Conservation (phyloP, 2,888 invertebrate species). For the Alitta virens region DNA sequence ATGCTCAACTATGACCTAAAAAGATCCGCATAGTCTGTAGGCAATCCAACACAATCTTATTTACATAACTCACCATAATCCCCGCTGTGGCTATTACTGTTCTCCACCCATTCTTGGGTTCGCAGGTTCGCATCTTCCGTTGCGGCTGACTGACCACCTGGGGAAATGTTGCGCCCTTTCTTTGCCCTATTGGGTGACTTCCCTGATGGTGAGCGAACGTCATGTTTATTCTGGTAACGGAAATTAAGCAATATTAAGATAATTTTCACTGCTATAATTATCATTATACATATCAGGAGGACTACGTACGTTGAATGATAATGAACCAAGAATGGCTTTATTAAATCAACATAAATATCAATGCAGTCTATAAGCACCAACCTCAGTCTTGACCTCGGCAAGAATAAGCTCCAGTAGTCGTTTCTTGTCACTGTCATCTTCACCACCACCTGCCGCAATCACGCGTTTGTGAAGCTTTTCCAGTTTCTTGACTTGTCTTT, state of each 20-base stretch:
- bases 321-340: too few relatives aligned
- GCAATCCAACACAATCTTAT: background rate
- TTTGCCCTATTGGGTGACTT: background rate
- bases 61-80: background rate
- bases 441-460: background rate
- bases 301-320: too few relatives aligned
- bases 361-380: background rate
- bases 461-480: slow-evolving; percentile 23
- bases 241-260: too few relatives aligned
- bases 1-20: too few relatives aligned
- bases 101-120: slow-evolving; percentile 8
- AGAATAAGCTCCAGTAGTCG: slow-evolving; percentile 22
- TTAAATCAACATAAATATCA: too few relatives aligned
- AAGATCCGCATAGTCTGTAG: too few relatives aligned
- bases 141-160: background rate
- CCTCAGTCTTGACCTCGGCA: slow-evolving; percentile 12
- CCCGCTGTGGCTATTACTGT: background rate
- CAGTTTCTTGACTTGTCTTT: slow-evolving; percentile 28
- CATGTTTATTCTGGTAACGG: background rate
- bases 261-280: too few relatives aligned
- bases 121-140: background rate
- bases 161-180: background rate
- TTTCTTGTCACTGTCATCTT: slow-evolving; percentile 9
- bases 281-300: too few relatives aligned
- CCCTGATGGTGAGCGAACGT: background rate